A percentile compares a stretch with the other conserved stretches of the same genome.
These are phyloP conservation scores for Nansenia antarctica DNA, from an alignment of 2,113 vertebrate species.

Conservation along the genomic window DNA sequence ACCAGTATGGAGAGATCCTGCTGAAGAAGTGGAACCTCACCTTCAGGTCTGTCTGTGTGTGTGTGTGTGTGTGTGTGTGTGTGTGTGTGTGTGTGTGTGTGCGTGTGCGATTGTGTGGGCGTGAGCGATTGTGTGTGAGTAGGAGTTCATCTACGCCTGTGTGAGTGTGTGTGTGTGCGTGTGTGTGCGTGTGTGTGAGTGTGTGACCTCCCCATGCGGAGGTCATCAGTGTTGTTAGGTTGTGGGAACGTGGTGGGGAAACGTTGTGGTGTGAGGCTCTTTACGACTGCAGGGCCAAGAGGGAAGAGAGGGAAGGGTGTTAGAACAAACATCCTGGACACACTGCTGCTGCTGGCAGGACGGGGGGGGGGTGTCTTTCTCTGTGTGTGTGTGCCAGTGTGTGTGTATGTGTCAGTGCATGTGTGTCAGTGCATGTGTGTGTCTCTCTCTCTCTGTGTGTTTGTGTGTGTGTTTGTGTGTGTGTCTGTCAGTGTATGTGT, in stretches of 20 bases:
- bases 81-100: neutral
- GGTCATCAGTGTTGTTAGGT: conserved; percentile 14
- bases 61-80: neutral
- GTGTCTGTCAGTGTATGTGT: conserved; percentile 18
- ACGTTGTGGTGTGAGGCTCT: conserved; percentile 69
- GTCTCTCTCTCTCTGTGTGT: conserved; percentile 42
- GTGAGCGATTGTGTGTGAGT: too few species aligned
- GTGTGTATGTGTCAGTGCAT: conserved; percentile 31
- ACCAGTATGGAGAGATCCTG: conserved; percentile 94
- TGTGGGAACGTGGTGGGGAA: conserved; percentile 59
- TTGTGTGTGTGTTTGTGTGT: conserved; percentile 37
- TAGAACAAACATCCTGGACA: conserved; percentile 57
- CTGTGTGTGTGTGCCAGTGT: neutral
- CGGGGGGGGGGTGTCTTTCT: neutral
- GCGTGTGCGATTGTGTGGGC: too few species aligned
- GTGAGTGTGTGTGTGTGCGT: neutral
- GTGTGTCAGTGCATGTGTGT: conserved; percentile 14
- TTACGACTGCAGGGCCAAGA: too few species aligned
- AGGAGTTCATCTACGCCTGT: too few species aligned
- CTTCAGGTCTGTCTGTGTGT: conserved; percentile 80
- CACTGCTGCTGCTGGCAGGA: neutral
- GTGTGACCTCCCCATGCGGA: too few species aligned
- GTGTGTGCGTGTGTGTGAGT: too few species aligned
- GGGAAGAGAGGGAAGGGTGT: conserved; percentile 61
- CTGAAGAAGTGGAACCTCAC: conserved; percentile 92